Evolutionary conservation across 1,140 invertebrate species (phyloP).

Genomic region (Ceratina calcarata): DNA sequence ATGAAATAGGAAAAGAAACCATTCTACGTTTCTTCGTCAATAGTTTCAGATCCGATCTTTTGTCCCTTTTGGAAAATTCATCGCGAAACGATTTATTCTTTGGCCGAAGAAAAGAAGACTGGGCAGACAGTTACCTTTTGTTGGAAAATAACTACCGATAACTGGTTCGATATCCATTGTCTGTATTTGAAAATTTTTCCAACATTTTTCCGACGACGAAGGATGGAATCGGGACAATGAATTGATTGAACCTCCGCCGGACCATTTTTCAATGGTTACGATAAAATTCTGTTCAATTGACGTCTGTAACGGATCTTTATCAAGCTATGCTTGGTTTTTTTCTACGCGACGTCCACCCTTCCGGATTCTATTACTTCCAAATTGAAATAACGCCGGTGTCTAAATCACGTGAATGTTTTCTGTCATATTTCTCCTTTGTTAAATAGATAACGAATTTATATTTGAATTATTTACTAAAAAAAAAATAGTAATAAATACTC

Average conservation of each 20-base stretch:
- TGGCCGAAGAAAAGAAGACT: background rate
- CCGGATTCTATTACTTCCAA: background rate
- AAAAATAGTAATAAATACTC: too few relatives aligned
- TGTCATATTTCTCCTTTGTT: background rate
- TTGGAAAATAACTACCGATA: conserved; percentile 16
- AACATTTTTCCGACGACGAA: background rate
- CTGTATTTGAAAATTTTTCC: conserved; percentile 4
- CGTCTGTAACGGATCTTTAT: conserved; percentile 14
- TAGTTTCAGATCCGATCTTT: background rate
- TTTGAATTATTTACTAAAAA: too few relatives aligned
- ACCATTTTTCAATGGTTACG: conserved; percentile 26
- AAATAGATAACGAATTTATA: too few relatives aligned
- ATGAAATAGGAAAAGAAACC: background rate
- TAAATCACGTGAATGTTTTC: background rate
- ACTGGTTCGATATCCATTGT: conserved; percentile 13
- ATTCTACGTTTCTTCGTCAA: background rate
- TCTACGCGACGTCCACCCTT: too few relatives aligned
- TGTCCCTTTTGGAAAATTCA: background rate
- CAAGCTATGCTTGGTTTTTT: background rate
- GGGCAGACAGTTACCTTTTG: background rate
- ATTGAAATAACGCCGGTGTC: background rate
- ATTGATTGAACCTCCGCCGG: conserved; percentile 2
- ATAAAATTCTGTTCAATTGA: conserved; percentile 14
- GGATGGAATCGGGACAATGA: background rate
- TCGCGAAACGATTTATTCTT: background rate